phyloP scores from a whole-genome alignment of 23 tunicate species.

The Styela plicata region DNA sequence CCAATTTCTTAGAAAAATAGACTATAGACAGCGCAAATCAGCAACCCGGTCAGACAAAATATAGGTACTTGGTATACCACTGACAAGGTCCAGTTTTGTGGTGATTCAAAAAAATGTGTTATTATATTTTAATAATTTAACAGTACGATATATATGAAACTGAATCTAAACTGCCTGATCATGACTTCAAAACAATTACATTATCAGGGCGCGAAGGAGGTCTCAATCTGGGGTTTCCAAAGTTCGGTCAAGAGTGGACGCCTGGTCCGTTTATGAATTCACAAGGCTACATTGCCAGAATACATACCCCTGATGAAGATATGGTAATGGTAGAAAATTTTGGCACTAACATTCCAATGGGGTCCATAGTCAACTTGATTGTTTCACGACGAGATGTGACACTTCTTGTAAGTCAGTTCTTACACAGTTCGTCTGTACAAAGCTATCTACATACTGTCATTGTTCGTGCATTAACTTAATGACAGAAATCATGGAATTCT shows the following conservation, averaged over 20 bases:
- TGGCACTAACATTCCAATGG: conserved; percentile 37
- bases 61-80: too few relatives aligned
- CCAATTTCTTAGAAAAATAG: too few relatives aligned
- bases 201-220: conserved; percentile 38
- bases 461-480: too few relatives aligned
- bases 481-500: too few relatives aligned
- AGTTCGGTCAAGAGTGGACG: conserved; percentile 34
- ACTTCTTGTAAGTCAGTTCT: conserved; percentile 38
- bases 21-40: too few relatives aligned
- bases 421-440: too few relatives aligned
- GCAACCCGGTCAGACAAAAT: too few relatives aligned
- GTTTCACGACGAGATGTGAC: conserved; percentile 1
- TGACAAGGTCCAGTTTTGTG: too few relatives aligned
- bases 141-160: not conserved
- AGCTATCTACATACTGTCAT: too few relatives aligned
- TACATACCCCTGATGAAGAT: conserved; percentile 46
- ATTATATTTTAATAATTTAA: too few relatives aligned
- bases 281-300: conserved; percentile 37
- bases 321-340: not conserved
- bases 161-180: not conserved
- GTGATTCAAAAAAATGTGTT: too few relatives aligned
- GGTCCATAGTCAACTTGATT: not conserved
- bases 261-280: conserved; percentile 38
- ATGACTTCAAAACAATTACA: not conserved
- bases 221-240: conserved; percentile 9